These are phyloP conservation scores for Chironex yamaguchii DNA, from an alignment of 30 jellyfish, hydroid and myxozoan genomes.

Conservation along the genomic window DNA sequence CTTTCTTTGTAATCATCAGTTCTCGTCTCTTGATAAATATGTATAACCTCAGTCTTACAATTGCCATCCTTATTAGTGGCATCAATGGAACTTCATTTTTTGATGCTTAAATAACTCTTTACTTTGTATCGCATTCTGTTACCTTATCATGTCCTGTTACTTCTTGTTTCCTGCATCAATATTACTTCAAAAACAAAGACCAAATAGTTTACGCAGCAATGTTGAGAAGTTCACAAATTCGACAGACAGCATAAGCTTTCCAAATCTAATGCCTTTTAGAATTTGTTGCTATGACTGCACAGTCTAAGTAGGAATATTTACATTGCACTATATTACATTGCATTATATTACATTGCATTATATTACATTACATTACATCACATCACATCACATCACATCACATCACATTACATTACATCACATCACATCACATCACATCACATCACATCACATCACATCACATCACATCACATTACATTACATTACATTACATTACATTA, in stretches of 20 bases:
- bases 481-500: background rate
- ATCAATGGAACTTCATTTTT: too few species aligned
- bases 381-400: slow-evolving; percentile 1
- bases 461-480: background rate
- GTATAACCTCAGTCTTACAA: too few species aligned
- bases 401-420: background rate
- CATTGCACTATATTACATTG: background rate
- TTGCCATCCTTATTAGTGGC: too few species aligned
- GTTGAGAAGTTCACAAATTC: background rate
- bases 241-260: background rate
- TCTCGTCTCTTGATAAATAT: too few species aligned
- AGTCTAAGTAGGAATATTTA: background rate
- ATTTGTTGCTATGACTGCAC: background rate
- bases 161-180: too few species aligned
- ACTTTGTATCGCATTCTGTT: too few species aligned
- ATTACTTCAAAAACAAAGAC: too few species aligned
- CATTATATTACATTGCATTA: background rate
- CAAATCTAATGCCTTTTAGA: background rate
- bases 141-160: too few species aligned
- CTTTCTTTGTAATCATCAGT: too few species aligned
- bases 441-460: background rate
- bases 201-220: too few species aligned
- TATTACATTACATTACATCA: background rate
- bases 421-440: slow-evolving; percentile 8
- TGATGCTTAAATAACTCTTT: too few species aligned